phyloP scores from a whole-genome alignment of 2,797 vertebrate species.

The Danio tinwini region DNA sequence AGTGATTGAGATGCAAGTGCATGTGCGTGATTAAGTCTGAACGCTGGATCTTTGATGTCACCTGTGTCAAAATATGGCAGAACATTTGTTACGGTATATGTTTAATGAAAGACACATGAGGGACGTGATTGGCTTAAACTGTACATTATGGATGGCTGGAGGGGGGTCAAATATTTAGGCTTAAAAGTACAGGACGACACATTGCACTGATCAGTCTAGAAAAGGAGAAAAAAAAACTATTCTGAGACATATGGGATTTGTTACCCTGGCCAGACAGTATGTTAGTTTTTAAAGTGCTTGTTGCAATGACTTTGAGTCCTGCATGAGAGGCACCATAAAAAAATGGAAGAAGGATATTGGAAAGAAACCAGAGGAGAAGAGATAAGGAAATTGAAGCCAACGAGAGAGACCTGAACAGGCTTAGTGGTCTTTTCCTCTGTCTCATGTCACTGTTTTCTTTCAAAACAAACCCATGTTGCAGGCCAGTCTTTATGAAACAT shows the following conservation, averaged over 20 bases:
- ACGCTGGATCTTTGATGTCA: constrained; percentile 26
- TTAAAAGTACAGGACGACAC: constrained; percentile 53
- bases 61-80: constrained; percentile 35
- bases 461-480: constrained; percentile 67
- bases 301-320: constrained; percentile 56
- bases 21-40: constrained; percentile 22
- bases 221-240: constrained; percentile 61
- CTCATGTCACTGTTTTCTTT: constrained; percentile 72
- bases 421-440: constrained; percentile 68
- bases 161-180: constrained; percentile 22
- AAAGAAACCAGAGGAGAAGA: constrained; percentile 71
- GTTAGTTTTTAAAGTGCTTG: constrained; percentile 64
- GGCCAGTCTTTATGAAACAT: constrained; percentile 68
- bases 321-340: constrained; percentile 37
- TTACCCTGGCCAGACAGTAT: constrained; percentile 69
- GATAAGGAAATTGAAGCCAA: constrained; percentile 78
- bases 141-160: constrained; percentile 41
- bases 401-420: constrained; percentile 52
- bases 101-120: constrained; percentile 51
- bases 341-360: constrained; percentile 70
- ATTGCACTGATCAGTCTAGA: constrained; percentile 65
- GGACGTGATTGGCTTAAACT: constrained; percentile 51
- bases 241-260: constrained; percentile 71
- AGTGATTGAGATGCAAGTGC: constrained; percentile 21
- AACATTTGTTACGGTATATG: constrained; percentile 37